phyloP scores from a whole-genome alignment of 2,113 vertebrate species.

The Archilochus colubris region DNA sequence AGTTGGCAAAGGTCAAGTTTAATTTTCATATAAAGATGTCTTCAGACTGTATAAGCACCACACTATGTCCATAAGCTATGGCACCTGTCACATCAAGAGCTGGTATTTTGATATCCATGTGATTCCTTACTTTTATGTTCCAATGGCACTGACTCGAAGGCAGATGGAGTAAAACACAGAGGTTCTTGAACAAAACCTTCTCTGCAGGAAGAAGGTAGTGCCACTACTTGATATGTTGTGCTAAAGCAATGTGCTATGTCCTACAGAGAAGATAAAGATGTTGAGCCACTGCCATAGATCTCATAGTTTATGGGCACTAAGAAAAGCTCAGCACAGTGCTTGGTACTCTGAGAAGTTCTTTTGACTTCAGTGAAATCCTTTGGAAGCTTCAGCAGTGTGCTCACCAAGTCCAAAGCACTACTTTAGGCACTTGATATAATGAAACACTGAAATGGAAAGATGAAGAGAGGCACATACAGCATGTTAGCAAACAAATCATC shows the following conservation, averaged over 20 bases:
- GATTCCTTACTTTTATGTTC: conserved; percentile 31
- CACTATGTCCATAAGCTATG: background rate
- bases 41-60: conserved; percentile 1
- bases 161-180: background rate
- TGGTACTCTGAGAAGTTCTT: background rate
- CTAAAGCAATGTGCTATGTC: background rate
- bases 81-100: conserved; percentile 21
- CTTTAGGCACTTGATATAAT: background rate
- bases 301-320: background rate
- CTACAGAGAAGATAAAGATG: background rate
- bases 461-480: background rate
- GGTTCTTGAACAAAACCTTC: background rate
- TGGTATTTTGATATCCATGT: conserved; percentile 15
- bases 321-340: background rate
- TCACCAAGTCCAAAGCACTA: background rate
- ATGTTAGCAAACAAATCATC: background rate
- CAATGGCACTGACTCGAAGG: conserved; percentile 10
- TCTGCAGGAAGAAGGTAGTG: background rate
- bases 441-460: background rate
- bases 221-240: background rate
- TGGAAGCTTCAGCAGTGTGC: background rate
- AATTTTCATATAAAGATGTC: conserved; percentile 29
- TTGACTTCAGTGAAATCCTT: background rate
- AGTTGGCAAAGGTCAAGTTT: background rate
- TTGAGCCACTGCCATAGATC: background rate